Evolutionary conservation across 2,888 invertebrate species (phyloP), one percentile per base, ranked within the genome.

Genomic region (Phasia obesa): DNA sequence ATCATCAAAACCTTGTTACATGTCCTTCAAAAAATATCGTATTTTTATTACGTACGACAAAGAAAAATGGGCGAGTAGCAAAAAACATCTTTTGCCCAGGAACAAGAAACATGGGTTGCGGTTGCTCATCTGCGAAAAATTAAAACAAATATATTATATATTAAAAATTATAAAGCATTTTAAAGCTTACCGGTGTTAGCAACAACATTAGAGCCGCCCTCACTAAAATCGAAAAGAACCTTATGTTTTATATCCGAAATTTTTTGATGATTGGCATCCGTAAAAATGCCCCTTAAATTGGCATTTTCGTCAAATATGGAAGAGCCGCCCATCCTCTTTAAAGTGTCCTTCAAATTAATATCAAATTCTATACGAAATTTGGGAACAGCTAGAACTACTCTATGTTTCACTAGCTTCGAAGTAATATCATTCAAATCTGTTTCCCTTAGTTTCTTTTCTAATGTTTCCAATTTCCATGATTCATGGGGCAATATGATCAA

Each of bases 171-270:
- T 27, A 38, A 17, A 38, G 9, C 25, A 5, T 27, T 19, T 5
- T 15, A 2, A 27, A 38, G 73, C 87, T 88, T 86, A 91, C 90
- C 86, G 38, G 96, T 96, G 96, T 95, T 0, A 97, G n/a, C n/a
- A n/a, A n/a, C n/a, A n/a, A n/a, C n/a, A n/a, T n/a, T n/a, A n/a
- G n/a, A n/a, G n/a, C n/a, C 97, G 87, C 97, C 96, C 89, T 97
- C 97, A 89, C 97, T 96, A 0, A 97, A 96, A 88, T 96, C 95
- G 85, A 97, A 95, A 88, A 95, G 96, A 0, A 97, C 96, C 88
- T 97, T 97, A 88, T 97, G 97, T 5, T 96, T 91, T 2, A 95
- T 95, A 87, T 95, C 94, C 35, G 94, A 94, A 0, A 97, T 94
- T 75, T 88, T 92, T 21, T 97, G 89, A 0, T 88, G 87, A 71